These are phyloP conservation scores for Dinothrombium tinctorium DNA, from an alignment of 1,140 invertebrate species.

Conservation along the genomic window DNA sequence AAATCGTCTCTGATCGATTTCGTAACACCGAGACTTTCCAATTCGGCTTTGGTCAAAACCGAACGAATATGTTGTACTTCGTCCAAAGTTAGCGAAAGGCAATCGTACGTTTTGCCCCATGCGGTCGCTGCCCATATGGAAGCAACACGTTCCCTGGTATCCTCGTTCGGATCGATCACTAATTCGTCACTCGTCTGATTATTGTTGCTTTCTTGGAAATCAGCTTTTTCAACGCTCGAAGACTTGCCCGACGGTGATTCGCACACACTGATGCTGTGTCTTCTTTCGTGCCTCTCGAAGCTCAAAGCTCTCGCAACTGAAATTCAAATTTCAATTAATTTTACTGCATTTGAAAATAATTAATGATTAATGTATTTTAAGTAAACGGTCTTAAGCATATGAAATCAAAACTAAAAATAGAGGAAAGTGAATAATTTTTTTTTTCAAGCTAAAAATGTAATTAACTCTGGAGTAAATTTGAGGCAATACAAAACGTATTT, in stretches of 20 bases:
- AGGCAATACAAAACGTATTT: too few relatives aligned
- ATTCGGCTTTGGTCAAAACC: constrained; percentile 81
- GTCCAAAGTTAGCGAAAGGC: constrained; percentile 70
- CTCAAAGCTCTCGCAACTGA: too few relatives aligned
- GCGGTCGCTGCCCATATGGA: constrained; percentile 4
- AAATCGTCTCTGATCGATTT: constrained; percentile 39
- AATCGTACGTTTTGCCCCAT: constrained; percentile 38
- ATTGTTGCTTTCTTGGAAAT: neutral
- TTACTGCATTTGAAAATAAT: too few relatives aligned
- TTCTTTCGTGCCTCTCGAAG: too few relatives aligned
- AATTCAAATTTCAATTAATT: too few relatives aligned
- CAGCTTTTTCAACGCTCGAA: neutral
- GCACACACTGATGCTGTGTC: constrained; percentile 23
- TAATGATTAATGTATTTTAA: too few relatives aligned
- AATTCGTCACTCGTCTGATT: neutral
- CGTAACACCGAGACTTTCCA: constrained; percentile 41
- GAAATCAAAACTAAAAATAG: too few relatives aligned
- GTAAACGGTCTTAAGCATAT: too few relatives aligned
- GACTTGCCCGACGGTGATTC: constrained; percentile 19
- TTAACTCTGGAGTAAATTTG: too few relatives aligned
- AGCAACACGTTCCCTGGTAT: constrained; percentile 4
- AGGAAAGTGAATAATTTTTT: too few relatives aligned
- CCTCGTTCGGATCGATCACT: constrained; percentile 4
- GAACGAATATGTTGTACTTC: constrained; percentile 89
- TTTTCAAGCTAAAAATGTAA: too few relatives aligned